Evolutionary conservation across 2,113 vertebrate genomes (phyloP).

Genomic region (Toxotes jaculatrix): DNA sequence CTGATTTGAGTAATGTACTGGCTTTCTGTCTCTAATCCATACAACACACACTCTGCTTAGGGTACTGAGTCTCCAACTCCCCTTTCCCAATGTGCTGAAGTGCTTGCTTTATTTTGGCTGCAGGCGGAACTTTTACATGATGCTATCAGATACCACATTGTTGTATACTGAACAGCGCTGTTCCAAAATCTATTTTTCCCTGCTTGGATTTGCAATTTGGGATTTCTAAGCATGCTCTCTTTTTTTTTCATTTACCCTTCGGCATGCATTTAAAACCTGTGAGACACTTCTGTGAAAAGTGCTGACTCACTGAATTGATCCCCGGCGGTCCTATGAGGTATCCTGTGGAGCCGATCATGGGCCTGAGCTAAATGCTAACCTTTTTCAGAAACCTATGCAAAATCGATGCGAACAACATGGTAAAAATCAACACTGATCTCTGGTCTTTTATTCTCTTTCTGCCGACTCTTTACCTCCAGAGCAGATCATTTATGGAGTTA

Average conservation of each 20-base stretch:
- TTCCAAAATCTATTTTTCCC: slow-evolving; percentile 37
- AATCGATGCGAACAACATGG: slow-evolving; percentile 40
- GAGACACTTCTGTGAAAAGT: slow-evolving; percentile 30
- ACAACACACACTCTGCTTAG: slow-evolving; percentile 26
- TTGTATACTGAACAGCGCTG: slow-evolving; percentile 38
- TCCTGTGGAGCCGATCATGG: slow-evolving; percentile 35
- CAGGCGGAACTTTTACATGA: slow-evolving; percentile 40
- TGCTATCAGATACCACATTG: slow-evolving; percentile 52
- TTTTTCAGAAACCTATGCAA: slow-evolving; percentile 32
- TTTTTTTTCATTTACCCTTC: slow-evolving; percentile 31
- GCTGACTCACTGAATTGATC: slow-evolving; percentile 67
- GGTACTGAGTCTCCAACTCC: slow-evolving; percentile 5
- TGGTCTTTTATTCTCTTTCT: slow-evolving; percentile 55
- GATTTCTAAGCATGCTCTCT: slow-evolving; percentile 31
- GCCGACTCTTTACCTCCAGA: slow-evolving; percentile 42
- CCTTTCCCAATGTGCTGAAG: slow-evolving; percentile 34
- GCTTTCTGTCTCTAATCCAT: slow-evolving; percentile 49
- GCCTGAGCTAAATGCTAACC: slow-evolving; percentile 41
- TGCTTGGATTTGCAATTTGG: slow-evolving; percentile 40
- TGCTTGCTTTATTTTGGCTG: slow-evolving; percentile 53
- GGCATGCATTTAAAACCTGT: slow-evolving; percentile 37
- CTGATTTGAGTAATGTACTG: slow-evolving; percentile 57
- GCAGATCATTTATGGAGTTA: slow-evolving; percentile 67
- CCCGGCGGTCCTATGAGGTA: slow-evolving; percentile 11
- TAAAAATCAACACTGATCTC: slow-evolving; percentile 52